Evolutionary conservation across 2,888 invertebrate species (phyloP).

Genomic region (Caenorhabditis sp.): DNA sequence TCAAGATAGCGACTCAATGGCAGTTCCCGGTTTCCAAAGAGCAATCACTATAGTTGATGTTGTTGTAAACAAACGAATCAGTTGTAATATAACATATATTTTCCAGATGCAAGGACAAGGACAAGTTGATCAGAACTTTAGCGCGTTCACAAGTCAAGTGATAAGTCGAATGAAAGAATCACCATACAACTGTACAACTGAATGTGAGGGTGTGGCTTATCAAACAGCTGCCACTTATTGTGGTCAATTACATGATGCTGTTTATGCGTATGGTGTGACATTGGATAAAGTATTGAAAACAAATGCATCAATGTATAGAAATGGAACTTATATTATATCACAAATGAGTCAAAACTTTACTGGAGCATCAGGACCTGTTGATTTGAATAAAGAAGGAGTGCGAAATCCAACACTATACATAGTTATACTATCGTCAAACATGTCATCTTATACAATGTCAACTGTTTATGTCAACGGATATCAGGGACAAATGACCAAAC

Average conservation of each 20-base stretch:
- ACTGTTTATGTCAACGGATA: slow-evolving; percentile 13
- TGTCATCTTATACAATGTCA: slow-evolving; percentile 10
- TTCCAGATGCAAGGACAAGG: slow-evolving; percentile 36
- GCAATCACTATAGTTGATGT: slow-evolving; percentile 27
- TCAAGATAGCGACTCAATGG: slow-evolving; percentile 14
- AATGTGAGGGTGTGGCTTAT: slow-evolving; percentile 22
- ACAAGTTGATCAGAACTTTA: slow-evolving; percentile 15
- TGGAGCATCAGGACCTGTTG: slow-evolving; percentile 18
- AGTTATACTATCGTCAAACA: slow-evolving; percentile 17
- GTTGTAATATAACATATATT: background rate
- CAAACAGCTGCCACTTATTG: slow-evolving; percentile 39
- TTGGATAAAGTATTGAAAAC: slow-evolving; percentile 34
- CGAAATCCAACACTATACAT: slow-evolving; percentile 24
- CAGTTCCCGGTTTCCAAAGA: slow-evolving; percentile 28
- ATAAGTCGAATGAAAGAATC: slow-evolving; percentile 41
- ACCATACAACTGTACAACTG: slow-evolving; percentile 49
- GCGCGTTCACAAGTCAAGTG: slow-evolving; percentile 37
- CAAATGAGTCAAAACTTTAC: slow-evolving; percentile 9
- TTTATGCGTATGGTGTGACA: slow-evolving; percentile 47
- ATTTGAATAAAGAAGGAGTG: slow-evolving; percentile 15
- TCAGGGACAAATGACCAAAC: slow-evolving; percentile 8
- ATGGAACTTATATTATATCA: slow-evolving; percentile 16
- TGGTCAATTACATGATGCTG: slow-evolving; percentile 50
- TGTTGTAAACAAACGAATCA: slow-evolving; percentile 5
- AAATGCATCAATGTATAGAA: slow-evolving; percentile 25